Base-by-base conservation (phyloP, 2,113 vertebrate genomes). In the Toxostoma redivivum region DNA sequence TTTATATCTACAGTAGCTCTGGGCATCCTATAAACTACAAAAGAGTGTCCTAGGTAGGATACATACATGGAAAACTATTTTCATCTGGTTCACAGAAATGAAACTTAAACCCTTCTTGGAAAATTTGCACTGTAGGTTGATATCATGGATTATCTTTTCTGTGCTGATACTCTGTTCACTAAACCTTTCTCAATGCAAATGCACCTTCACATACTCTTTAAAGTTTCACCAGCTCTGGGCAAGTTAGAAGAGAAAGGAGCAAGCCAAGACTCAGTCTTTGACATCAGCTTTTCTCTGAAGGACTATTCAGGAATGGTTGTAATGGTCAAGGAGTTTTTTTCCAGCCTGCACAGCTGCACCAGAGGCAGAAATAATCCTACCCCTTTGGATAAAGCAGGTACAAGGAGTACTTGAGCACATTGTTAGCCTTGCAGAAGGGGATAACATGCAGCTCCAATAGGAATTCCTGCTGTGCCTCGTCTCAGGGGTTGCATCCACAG, bases 1-100 rank as follows among this genome's bases (percentile, higher is more conserved):
- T 97, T 90, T 91, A 62, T 83, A 96, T 89, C 71, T 79, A 72
- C 53, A 95, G 66, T 94, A 88, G 94, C 81, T 95, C 64, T 76
- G 77, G 72, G 96, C 82, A 88, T 60, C 27, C 48, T 88, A 79
- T 79, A 92, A 91, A 82, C 85, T 64, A 76, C 47, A 93, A 66
- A 91, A 92, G 24, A 62, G 23, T 64, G 48, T 86, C 60, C 80
- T 86, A 78, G 69, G 69, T 70, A 64, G 60, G 58, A 58, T 48
- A 85, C 37, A 83, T 18, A 69, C 6, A 60, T 18, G 76, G 64
- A 83, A 96, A 92, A 90, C 45, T 69, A 65, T 66, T 94, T 92
- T 79, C 47, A 69, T 87, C 42, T 72, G 8, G 18, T 69, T 84
- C 73, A 54, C 4, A 82, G 53, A 50, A 85, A 65, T 25, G 4